phyloP scores from a whole-genome alignment of 1,140 invertebrate genomes.

The Melanaphis sacchari region DNA sequence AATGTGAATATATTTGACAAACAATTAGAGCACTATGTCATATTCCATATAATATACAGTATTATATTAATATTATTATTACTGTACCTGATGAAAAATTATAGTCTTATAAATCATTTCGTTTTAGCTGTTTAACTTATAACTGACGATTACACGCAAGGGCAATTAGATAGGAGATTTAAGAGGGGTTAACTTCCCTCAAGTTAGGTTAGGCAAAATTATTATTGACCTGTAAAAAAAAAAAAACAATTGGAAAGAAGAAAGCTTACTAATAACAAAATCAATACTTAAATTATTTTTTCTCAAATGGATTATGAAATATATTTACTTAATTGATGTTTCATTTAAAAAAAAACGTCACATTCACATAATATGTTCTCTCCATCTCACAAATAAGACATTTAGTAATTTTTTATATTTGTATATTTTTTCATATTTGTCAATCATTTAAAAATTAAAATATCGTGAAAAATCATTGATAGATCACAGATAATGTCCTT shows the following conservation, averaged over 20 bases:
- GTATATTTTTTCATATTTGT: neutral
- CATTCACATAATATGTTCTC: neutral
- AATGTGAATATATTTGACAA: neutral
- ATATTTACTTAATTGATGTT: neutral
- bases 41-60: neutral
- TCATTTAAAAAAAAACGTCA: no score
- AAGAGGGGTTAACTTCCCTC: neutral
- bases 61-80: neutral
- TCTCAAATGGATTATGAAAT: neutral
- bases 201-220: neutral
- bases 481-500: no score
- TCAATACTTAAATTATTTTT: neutral
- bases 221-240: neutral
- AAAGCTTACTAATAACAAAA: neutral
- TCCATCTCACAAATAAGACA: neutral
- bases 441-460: neutral
- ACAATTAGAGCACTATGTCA: neutral
- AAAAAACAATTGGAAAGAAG: neutral
- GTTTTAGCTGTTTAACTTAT: neutral
- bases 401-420: neutral
- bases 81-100: neutral
- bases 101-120: neutral
- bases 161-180: neutral
- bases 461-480: no score
- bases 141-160: neutral